Evolutionary conservation across 2,113 vertebrate genomes (phyloP).

Genomic region (Chaetodon auriga): DNA sequence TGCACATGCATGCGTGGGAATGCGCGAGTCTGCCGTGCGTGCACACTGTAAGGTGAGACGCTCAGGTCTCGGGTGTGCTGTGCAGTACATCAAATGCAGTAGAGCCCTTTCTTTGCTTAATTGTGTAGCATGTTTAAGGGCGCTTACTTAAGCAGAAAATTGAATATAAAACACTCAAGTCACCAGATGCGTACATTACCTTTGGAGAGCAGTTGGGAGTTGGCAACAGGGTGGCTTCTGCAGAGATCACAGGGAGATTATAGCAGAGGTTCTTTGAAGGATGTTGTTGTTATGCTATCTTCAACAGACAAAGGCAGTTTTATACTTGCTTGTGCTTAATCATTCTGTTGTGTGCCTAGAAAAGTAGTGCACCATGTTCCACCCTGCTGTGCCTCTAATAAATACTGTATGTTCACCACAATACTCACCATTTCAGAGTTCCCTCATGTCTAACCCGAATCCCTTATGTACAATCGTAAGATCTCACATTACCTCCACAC

Average conservation of each 20-base stretch:
- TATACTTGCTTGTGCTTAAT: constrained; percentile 11
- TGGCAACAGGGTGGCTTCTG: constrained; percentile 24
- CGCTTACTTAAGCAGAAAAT: constrained; percentile 72
- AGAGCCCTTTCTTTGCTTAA: constrained; percentile 51
- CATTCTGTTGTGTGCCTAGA: not conserved
- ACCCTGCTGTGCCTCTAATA: constrained; percentile 10
- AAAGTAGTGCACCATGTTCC: not conserved
- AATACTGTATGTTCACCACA: not conserved
- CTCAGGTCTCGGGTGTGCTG: not conserved
- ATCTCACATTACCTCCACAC: not conserved
- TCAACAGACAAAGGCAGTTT: constrained; percentile 30
- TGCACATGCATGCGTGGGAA: too few species aligned
- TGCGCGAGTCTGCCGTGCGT: not conserved
- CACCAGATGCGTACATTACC: constrained; percentile 46
- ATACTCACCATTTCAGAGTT: constrained; percentile 14
- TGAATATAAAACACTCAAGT: constrained; percentile 64
- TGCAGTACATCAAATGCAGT: constrained; percentile 42
- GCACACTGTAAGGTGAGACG: constrained; percentile 33
- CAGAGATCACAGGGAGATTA: constrained; percentile 25
- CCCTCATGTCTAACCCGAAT: constrained; percentile 2
- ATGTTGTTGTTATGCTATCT: constrained; percentile 23
- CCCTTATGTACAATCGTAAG: not conserved
- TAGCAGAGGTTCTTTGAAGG: constrained; percentile 28
- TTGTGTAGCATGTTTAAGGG: constrained; percentile 55
- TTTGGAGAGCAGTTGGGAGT: constrained; percentile 27